phyloP scores from a whole-genome alignment of 2,888 invertebrate genomes.

The Chymomyza amoena region DNA sequence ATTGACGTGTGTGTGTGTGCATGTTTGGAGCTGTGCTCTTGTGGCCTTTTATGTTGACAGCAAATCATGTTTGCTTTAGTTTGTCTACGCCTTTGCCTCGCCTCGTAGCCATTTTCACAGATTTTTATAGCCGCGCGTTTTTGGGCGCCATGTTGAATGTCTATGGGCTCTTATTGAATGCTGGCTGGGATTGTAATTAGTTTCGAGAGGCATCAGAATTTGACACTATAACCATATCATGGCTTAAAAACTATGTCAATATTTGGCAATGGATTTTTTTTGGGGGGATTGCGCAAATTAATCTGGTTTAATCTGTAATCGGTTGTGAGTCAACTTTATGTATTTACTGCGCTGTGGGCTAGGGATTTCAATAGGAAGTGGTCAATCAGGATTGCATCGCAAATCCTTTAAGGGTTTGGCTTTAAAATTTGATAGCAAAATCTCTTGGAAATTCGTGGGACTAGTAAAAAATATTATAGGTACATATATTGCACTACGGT shows the following conservation, averaged over 20 bases:
- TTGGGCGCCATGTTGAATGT: neutral
- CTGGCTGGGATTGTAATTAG: neutral
- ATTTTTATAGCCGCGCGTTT: neutral
- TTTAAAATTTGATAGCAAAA: too few relatives aligned
- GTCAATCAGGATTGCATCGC: too few relatives aligned
- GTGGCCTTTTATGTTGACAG: slow-evolving; percentile 5
- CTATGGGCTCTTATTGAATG: neutral
- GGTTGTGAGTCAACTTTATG: neutral
- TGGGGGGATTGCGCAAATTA: neutral
- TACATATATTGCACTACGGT: too few relatives aligned
- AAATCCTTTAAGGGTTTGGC: too few relatives aligned
- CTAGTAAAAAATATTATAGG: too few relatives aligned
- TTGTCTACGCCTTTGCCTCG: neutral
- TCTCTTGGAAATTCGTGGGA: too few relatives aligned
- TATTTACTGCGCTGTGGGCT: neutral
- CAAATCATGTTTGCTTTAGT: slow-evolving; percentile 2
- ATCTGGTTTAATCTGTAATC: neutral
- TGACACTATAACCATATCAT: neutral
- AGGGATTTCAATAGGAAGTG: too few relatives aligned
- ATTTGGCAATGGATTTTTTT: neutral
- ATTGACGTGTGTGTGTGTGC: too few relatives aligned
- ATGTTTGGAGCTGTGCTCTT: neutral
- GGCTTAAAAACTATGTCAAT: neutral
- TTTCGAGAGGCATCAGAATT: neutral
- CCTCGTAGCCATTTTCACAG: neutral